These are phyloP conservation scores for Luscinia megarhynchos DNA, from an alignment of 2,797 vertebrate genomes.

Conservation along the genomic window DNA sequence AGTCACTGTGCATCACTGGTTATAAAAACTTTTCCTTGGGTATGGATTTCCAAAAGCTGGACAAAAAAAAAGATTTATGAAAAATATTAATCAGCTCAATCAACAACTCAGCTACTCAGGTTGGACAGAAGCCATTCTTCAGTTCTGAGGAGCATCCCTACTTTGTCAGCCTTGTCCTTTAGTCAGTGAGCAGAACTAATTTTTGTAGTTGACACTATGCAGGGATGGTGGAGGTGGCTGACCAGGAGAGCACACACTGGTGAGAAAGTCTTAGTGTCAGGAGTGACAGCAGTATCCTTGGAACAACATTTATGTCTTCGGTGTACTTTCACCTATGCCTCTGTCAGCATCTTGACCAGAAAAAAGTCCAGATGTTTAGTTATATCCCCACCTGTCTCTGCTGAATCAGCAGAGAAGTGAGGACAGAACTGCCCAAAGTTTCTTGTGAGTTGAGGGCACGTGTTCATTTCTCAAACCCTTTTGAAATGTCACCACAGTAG, in stretches of 20 bases:
- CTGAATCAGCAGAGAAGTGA: neutral
- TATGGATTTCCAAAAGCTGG: neutral
- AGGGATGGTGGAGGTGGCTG: neutral
- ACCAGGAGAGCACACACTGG: neutral
- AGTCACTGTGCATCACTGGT: neutral
- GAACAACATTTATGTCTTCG: neutral
- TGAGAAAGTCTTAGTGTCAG: neutral
- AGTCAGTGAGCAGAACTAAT: no score
- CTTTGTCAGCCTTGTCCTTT: neutral
- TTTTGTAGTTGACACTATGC: fast-evolving
- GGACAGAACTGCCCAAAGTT: neutral
- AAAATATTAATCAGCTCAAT: neutral
- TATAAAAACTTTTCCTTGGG: neutral
- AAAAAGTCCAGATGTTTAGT: neutral
- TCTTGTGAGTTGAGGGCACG: fast-evolving
- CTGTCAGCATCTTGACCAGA: neutral
- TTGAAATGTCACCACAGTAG: neutral
- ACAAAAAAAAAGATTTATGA: neutral
- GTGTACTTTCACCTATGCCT: neutral
- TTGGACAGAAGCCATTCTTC: neutral
- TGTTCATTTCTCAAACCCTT: neutral
- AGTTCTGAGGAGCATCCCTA: neutral
- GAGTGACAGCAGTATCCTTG: neutral
- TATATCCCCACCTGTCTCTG: neutral
- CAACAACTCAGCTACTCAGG: fast-evolving